Evolutionary conservation across 1,140 invertebrate species (phyloP).

Genomic region (Drosophila pandora): DNA sequence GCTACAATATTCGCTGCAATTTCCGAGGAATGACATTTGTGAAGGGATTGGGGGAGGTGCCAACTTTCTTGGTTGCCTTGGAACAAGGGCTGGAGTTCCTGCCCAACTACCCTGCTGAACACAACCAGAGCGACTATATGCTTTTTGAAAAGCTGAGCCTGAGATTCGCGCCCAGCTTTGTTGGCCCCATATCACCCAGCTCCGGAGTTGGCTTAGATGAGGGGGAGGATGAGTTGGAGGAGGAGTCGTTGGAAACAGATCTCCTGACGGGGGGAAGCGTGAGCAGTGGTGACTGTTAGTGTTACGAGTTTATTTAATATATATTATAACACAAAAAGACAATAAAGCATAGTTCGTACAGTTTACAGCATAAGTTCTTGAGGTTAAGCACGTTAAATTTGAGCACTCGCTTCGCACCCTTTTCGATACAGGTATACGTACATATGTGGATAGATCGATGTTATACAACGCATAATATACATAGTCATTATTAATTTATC

Average conservation of each 20-base stretch:
- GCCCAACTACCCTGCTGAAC: background rate
- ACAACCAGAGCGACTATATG: background rate
- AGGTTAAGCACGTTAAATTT: constrained; percentile 58
- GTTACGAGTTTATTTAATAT: constrained; percentile 41
- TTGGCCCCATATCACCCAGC: background rate
- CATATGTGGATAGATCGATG: constrained; percentile 24
- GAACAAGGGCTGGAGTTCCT: constrained; percentile 85
- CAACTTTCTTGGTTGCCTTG: constrained; percentile 89
- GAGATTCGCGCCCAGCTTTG: background rate
- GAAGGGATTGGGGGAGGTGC: constrained; percentile 89
- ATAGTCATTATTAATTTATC: constrained; percentile 46
- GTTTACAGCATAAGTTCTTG: constrained; percentile 54
- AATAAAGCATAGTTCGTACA: constrained; percentile 39
- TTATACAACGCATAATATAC: background rate
- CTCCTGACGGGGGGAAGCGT: background rate
- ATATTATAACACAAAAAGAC: constrained; percentile 39
- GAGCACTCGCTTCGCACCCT: constrained; percentile 50
- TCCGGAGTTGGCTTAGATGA: background rate
- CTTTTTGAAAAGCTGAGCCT: background rate
- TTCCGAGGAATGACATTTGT: constrained; percentile 88
- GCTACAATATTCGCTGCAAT: constrained; percentile 87
- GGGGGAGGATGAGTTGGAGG: background rate
- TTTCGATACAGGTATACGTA: constrained; percentile 32
- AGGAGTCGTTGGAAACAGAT: background rate
- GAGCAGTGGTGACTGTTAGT: constrained; percentile 6